Evolutionary conservation across 2,113 vertebrate species (phyloP).

Genomic region (Pedionomus torquatus): DNA sequence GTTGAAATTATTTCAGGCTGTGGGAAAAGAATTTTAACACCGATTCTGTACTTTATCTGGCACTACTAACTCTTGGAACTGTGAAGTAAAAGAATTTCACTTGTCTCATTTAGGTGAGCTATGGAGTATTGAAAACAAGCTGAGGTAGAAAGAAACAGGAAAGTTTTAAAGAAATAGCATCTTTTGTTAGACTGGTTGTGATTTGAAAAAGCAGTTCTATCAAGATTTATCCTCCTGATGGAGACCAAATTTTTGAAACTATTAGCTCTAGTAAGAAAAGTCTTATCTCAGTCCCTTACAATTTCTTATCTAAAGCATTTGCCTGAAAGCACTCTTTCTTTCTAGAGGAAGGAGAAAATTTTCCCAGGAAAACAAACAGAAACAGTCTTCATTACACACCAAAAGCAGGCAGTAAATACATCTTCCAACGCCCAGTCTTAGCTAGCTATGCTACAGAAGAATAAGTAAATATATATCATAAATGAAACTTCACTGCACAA

Average conservation of each 20-base stretch:
- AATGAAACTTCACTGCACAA: background rate
- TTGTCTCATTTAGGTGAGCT: background rate
- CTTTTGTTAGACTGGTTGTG: background rate
- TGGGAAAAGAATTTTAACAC: too few relatives aligned
- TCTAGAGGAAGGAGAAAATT: background rate
- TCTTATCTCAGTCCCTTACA: background rate
- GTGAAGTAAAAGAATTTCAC: background rate
- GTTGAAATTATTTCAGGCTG: background rate
- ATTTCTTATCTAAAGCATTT: background rate
- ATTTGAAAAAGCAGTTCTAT: background rate
- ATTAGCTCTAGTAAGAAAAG: background rate
- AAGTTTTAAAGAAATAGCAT: background rate
- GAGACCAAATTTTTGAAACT: background rate
- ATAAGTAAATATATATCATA: too few relatives aligned
- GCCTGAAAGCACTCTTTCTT: background rate
- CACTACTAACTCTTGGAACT: background rate
- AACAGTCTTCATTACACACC: background rate
- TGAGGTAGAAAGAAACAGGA: fast-evolving
- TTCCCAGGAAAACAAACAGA: background rate
- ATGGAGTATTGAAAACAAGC: background rate
- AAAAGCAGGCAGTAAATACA: background rate
- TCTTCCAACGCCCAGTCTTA: background rate
- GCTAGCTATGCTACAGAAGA: background rate
- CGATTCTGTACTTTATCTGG: too few relatives aligned
- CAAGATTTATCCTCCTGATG: background rate